Conservation (phyloP, 2,797 vertebrate species). For the Gymnoscopelus microlampas region DNA sequence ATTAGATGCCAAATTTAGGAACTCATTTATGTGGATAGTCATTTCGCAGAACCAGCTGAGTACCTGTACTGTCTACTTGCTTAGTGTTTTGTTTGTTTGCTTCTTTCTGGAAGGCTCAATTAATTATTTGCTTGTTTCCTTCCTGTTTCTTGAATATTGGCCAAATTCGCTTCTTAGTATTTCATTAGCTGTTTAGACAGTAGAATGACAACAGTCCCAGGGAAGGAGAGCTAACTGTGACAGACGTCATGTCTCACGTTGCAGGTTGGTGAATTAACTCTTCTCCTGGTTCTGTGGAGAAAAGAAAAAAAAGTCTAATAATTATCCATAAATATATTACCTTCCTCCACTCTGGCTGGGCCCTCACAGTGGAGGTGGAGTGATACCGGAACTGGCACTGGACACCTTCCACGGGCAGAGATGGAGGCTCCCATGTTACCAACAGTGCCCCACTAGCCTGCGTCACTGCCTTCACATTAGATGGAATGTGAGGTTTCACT, state of each 20-base stretch:
- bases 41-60: slow-evolving; percentile 2
- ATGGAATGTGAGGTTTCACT: slow-evolving; percentile 90
- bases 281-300: too few species aligned
- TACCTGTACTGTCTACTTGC: not conserved
- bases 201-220: too few species aligned
- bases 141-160: too few species aligned
- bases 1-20: slow-evolving; percentile 1
- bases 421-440: slow-evolving; percentile 84
- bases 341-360: slow-evolving; percentile 86
- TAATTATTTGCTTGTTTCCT: too few species aligned
- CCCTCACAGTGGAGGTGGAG: slow-evolving; percentile 54
- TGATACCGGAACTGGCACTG: slow-evolving; percentile 86
- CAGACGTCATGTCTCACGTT: too few species aligned
- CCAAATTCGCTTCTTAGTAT: too few species aligned
- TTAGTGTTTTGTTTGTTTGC: not conserved
- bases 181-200: too few species aligned
- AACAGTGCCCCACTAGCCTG: slow-evolving; percentile 77
- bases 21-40: not conserved
- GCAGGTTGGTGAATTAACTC: too few species aligned
- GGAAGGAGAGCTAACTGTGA: too few species aligned
- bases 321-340: slow-evolving; percentile 74
- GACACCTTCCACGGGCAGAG: slow-evolving; percentile 78
- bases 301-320: too few species aligned
- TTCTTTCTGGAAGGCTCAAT: not conserved
- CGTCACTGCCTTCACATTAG: slow-evolving; percentile 81